Conservation (phyloP, 2,888 invertebrate species). For the Diarsia rubi region DNA sequence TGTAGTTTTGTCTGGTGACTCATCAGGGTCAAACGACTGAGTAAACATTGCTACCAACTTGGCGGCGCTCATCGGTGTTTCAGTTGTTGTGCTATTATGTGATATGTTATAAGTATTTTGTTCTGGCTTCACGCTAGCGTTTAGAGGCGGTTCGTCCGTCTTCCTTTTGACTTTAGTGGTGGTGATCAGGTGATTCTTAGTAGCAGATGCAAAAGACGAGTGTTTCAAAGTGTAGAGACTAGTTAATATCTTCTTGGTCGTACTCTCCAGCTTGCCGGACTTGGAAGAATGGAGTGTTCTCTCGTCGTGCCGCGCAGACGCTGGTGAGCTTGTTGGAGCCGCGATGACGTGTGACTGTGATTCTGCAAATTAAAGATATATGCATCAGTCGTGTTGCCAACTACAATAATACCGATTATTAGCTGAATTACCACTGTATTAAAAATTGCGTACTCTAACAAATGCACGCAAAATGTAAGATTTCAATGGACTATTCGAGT, state of each 20-base stretch:
- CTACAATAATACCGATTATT: neutral
- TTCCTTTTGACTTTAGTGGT: conserved; percentile 84
- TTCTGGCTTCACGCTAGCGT: conserved; percentile 48
- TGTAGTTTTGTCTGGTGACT: conserved; percentile 65
- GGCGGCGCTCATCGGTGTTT: conserved; percentile 58
- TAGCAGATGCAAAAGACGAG: conserved; percentile 68
- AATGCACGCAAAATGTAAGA: too few species aligned
- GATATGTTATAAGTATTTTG: conserved; percentile 55
- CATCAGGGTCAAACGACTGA: conserved; percentile 53
- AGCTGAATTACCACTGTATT: neutral
- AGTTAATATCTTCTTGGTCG: conserved; percentile 71
- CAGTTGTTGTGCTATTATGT: conserved; percentile 60
- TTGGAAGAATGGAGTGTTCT: conserved; percentile 77
- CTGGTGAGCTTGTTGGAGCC: conserved; percentile 70
- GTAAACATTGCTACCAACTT: conserved; percentile 55
- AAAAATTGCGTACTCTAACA: too few species aligned
- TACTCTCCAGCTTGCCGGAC: conserved; percentile 75
- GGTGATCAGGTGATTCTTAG: conserved; percentile 72
- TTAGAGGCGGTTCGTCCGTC: conserved; percentile 74
- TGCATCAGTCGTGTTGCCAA: neutral
- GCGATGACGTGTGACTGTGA: conserved; percentile 53
- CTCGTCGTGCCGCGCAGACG: conserved; percentile 74
- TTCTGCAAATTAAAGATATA: conserved; percentile 65
- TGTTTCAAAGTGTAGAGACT: conserved; percentile 72
- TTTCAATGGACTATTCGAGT: too few species aligned